Conservation (phyloP, 2,888 invertebrate genomes). For the Bugula neritina region DNA sequence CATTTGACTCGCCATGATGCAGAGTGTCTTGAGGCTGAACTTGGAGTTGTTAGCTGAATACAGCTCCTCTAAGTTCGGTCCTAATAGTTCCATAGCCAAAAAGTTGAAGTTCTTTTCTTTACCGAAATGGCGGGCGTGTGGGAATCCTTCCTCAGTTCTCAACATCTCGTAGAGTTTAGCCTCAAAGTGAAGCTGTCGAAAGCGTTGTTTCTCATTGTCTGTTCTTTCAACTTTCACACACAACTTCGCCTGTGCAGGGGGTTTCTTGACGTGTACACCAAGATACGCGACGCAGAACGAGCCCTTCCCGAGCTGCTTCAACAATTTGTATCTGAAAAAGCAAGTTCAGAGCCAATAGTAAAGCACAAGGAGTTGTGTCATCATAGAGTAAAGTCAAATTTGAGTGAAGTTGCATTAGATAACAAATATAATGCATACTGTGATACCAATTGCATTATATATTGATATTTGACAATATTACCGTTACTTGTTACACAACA, state of each 20-base stretch:
- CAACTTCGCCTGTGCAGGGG: not conserved
- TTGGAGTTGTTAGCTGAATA: not conserved
- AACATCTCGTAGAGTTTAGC: constrained; percentile 22
- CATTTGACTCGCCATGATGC: constrained; percentile 9
- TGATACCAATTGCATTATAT: no score
- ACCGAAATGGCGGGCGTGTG: constrained; percentile 11
- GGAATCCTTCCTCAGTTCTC: constrained; percentile 10
- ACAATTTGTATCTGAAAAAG: not conserved
- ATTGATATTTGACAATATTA: no score
- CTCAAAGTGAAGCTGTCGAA: constrained; percentile 20
- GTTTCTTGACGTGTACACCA: constrained; percentile 4
- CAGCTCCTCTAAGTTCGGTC: constrained; percentile 16
- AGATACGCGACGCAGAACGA: constrained; percentile 21
- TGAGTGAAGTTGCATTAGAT: no score
- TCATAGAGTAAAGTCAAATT: no score
- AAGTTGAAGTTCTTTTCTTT: constrained; percentile 17
- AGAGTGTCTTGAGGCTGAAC: not conserved
- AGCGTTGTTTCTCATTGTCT: constrained; percentile 24
- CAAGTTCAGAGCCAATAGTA: no score
- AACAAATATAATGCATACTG: no score
- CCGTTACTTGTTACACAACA: no score
- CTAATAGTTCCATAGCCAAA: constrained; percentile 13
- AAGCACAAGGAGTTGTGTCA: no score
- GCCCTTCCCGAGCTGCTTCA: constrained; percentile 20
- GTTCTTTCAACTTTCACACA: constrained; percentile 17